Evolutionary conservation across 2,888 invertebrate species (phyloP).

Genomic region (Cremastobaeus sp.): DNA sequence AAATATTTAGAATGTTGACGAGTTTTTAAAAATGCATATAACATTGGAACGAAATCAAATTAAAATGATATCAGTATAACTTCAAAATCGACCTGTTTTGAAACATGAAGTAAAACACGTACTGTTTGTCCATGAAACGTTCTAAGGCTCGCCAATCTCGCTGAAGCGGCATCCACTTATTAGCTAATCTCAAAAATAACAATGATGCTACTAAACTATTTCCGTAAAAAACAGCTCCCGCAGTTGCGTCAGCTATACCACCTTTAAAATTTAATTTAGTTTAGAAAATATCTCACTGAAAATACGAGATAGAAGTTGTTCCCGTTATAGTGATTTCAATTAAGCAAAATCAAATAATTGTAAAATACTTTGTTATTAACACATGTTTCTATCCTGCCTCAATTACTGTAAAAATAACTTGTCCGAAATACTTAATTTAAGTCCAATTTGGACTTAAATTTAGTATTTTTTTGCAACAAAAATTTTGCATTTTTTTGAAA

Average conservation of each 20-base stretch:
- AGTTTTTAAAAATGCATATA: too few species aligned
- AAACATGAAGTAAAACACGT: slow-evolving; percentile 48
- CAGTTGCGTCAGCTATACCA: slow-evolving; percentile 73
- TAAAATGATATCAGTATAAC: slow-evolving; percentile 21
- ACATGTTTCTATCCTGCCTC: too few species aligned
- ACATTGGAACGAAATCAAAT: too few species aligned
- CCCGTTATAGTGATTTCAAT: too few species aligned
- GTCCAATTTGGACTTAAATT: too few species aligned
- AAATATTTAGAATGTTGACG: slow-evolving; percentile 41
- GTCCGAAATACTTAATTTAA: too few species aligned
- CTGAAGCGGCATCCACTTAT: slow-evolving; percentile 72
- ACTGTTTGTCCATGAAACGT: slow-evolving; percentile 71
- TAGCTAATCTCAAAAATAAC: slow-evolving; percentile 73
- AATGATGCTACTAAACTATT: slow-evolving; percentile 72
- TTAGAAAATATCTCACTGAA: not conserved
- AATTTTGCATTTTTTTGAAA: not conserved
- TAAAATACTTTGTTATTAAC: too few species aligned
- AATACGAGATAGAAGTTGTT: not conserved
- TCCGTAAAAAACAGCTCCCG: slow-evolving; percentile 75
- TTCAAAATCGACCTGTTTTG: slow-evolving; percentile 56
- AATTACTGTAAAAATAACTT: too few species aligned
- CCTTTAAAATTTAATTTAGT: slow-evolving; percentile 63
- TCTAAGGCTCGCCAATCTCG: slow-evolving; percentile 74
- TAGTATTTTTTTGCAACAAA: too few species aligned
- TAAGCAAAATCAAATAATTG: too few species aligned